These are phyloP conservation scores for Cryptoprocta ferox DNA, from an alignment of 2,797 vertebrate species.

Conservation along the genomic window DNA sequence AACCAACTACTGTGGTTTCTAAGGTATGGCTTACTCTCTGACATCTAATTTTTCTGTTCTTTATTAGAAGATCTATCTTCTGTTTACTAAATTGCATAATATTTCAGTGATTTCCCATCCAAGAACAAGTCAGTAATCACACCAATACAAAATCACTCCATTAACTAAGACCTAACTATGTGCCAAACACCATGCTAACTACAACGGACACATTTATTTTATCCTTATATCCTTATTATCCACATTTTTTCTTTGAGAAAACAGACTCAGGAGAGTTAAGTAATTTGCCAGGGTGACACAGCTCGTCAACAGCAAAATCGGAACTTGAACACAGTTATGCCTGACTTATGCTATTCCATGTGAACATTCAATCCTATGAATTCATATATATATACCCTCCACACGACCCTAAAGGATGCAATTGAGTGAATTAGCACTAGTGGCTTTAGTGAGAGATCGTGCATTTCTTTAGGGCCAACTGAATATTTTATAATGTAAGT, in stretches of 20 bases:
- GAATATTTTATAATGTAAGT: neutral
- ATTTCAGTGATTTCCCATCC: neutral
- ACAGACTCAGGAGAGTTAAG: neutral
- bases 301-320: neutral
- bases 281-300: neutral
- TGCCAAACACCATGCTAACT: neutral
- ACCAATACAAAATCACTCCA: neutral
- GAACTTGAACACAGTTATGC: neutral
- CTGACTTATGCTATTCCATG: neutral
- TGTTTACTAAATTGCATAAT: neutral
- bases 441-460: neutral
- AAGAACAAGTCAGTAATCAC: neutral
- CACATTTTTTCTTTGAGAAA: constrained; percentile 20
- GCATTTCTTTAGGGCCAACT: neutral
- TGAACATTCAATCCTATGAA: neutral
- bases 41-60: neutral
- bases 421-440: neutral
- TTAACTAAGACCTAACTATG: neutral
- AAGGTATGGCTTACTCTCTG: neutral
- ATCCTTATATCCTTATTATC: neutral
- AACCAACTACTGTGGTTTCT: neutral
- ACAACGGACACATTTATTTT: neutral
- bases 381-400: neutral
- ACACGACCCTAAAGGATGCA: neutral
- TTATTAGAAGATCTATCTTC: neutral